Conservation (phyloP, 2,888 invertebrate genomes). For the Periphyllus acericola region DNA sequence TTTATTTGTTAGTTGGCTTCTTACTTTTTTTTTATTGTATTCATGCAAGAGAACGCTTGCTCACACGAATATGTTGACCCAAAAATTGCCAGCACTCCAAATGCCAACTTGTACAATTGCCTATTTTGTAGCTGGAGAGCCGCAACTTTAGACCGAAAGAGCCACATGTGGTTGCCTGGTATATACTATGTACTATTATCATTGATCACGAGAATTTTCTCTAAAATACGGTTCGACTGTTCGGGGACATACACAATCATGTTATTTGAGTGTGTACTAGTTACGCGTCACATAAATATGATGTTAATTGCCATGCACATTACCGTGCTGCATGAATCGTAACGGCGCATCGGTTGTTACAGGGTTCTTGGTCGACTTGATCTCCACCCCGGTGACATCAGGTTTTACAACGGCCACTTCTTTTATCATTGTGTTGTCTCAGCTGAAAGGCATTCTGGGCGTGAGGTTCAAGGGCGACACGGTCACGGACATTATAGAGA, state of each 20-base stretch:
- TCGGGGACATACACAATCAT: not conserved
- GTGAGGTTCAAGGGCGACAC: conserved; percentile 75
- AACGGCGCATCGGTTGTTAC: conserved; percentile 50
- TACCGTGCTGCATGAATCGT: not conserved
- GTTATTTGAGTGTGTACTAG: not conserved
- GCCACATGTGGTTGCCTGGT: too few species aligned
- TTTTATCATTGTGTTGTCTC: conserved; percentile 79
- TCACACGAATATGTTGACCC: too few species aligned
- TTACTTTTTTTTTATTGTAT: too few species aligned
- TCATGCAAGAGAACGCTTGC: too few species aligned
- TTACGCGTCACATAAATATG: not conserved
- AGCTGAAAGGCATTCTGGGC: conserved; percentile 80
- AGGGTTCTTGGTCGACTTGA: conserved; percentile 88
- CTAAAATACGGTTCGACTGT: not conserved
- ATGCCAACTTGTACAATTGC: too few species aligned
- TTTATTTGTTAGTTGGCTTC: too few species aligned
- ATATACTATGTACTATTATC: not conserved
- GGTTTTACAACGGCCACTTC: conserved; percentile 89
- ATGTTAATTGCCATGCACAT: not conserved
- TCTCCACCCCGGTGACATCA: conserved; percentile 83
- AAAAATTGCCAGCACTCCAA: too few species aligned
- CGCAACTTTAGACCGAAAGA: too few species aligned
- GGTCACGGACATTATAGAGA: conserved; percentile 73
- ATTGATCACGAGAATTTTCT: not conserved
- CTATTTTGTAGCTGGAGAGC: too few species aligned